Conservation (phyloP, 1,140 invertebrate species). For the Philotrypesis tridentata region DNA sequence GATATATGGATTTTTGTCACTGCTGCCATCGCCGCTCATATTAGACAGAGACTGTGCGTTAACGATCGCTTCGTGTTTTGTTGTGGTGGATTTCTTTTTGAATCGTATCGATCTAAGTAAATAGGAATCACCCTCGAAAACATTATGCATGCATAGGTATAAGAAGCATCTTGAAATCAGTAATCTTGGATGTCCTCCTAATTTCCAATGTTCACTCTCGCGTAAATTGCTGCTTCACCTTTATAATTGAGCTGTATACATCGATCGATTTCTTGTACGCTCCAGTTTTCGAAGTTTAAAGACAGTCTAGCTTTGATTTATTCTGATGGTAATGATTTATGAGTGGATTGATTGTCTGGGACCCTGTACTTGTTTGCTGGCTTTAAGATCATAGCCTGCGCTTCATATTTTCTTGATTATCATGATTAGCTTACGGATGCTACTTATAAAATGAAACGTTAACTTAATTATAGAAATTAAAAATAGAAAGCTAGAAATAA, state of each 20-base stretch:
- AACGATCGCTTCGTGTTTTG: not conserved
- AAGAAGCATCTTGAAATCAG: no score
- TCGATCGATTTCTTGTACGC: not conserved
- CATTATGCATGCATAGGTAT: no score
- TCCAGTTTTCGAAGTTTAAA: slow-evolving; percentile 12
- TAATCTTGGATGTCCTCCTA: not conserved
- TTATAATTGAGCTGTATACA: not conserved
- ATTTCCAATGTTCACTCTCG: not conserved
- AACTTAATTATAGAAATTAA: not conserved
- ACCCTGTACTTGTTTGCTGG: not conserved
- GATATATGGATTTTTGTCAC: slow-evolving; percentile 65
- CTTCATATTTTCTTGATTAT: not conserved
- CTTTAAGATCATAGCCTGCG: not conserved
- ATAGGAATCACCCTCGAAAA: not conserved
- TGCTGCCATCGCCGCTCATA: slow-evolving; percentile 5
- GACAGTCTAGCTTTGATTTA: not conserved
- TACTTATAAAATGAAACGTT: not conserved
- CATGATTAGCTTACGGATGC: not conserved
- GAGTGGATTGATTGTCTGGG: not conserved
- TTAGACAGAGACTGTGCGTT: not conserved
- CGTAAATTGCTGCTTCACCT: not conserved
- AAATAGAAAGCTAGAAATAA: no score
- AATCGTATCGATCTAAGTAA: not conserved
- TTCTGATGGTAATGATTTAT: slow-evolving; percentile 4
- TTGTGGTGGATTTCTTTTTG: not conserved